These are phyloP conservation scores for Drosophila putrida DNA, from an alignment of 2,888 invertebrate species.

Conservation along the genomic window DNA sequence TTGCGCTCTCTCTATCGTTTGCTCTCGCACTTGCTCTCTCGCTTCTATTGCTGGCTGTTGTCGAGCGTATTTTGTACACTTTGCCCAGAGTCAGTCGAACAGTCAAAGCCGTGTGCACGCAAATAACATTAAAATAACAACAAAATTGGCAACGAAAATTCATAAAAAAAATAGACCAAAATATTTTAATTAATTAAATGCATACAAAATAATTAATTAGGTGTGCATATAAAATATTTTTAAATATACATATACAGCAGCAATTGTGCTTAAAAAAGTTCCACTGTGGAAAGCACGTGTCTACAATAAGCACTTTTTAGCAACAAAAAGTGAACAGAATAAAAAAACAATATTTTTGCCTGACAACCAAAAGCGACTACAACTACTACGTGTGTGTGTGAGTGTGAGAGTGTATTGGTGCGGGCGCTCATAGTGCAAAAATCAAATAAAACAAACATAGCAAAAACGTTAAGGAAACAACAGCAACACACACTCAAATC, in stretches of 20 bases:
- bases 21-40: slow-evolving; percentile 4
- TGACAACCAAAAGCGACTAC: slow-evolving; percentile 46
- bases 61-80: slow-evolving; percentile 61
- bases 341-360: slow-evolving; percentile 23
- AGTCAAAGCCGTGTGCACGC: slow-evolving; percentile 62
- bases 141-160: slow-evolving; percentile 36
- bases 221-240: slow-evolving; percentile 19
- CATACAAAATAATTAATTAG: slow-evolving; percentile 28
- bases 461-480: slow-evolving; percentile 31
- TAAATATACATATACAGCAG: no score
- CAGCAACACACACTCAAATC: slow-evolving; percentile 47
- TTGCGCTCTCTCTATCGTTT: slow-evolving; percentile 18
- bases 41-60: slow-evolving; percentile 41
- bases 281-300: slow-evolving; percentile 56
- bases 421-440: slow-evolving; percentile 71
- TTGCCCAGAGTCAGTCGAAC: slow-evolving; percentile 66
- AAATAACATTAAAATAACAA: slow-evolving; percentile 35
- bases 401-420: slow-evolving; percentile 43
- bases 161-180: slow-evolving; percentile 32
- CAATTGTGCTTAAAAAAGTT: slow-evolving; percentile 6
- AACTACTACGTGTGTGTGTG: slow-evolving; percentile 28
- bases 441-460: slow-evolving; percentile 38
- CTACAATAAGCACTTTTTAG: slow-evolving; percentile 32
- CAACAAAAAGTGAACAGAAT: slow-evolving; percentile 18
- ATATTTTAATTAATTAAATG: slow-evolving; percentile 31